phyloP scores from a whole-genome alignment of 2,113 vertebrate species.

The Rhynchomys soricoides region DNA sequence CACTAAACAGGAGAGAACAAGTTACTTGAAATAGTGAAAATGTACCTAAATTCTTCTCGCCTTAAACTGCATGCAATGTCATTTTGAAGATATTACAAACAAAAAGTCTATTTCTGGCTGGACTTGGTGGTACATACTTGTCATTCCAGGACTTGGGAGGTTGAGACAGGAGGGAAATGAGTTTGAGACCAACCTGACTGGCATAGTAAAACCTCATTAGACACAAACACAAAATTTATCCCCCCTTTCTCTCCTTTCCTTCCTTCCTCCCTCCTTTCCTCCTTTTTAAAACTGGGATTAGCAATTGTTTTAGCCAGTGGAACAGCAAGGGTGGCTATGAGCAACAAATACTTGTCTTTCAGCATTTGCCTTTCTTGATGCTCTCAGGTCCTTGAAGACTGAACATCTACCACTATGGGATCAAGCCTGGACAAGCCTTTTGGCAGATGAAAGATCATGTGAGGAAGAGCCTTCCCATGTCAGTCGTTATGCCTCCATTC shows the following conservation, averaged over 20 bases:
- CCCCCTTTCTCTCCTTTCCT: not conserved
- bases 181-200: not conserved
- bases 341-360: not conserved
- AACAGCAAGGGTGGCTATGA: not conserved
- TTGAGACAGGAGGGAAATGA: not conserved
- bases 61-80: not conserved
- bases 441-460: not conserved
- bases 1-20: not conserved
- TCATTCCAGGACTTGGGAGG: not conserved
- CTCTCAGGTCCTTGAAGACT: not conserved
- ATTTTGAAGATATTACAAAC: not conserved
- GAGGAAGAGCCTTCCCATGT: not conserved
- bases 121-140: not conserved
- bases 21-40: constrained; percentile 10
- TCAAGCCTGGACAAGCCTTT: not conserved
- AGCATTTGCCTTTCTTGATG: not conserved
- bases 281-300: not conserved
- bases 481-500: not conserved
- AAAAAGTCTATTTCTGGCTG: not conserved
- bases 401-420: not conserved
- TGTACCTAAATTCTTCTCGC: not conserved
- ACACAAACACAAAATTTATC: not conserved
- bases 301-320: not conserved
- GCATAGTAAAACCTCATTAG: not conserved
- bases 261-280: not conserved